phyloP scores from a whole-genome alignment of 23 tunicate genomes.

The Styela clava region DNA sequence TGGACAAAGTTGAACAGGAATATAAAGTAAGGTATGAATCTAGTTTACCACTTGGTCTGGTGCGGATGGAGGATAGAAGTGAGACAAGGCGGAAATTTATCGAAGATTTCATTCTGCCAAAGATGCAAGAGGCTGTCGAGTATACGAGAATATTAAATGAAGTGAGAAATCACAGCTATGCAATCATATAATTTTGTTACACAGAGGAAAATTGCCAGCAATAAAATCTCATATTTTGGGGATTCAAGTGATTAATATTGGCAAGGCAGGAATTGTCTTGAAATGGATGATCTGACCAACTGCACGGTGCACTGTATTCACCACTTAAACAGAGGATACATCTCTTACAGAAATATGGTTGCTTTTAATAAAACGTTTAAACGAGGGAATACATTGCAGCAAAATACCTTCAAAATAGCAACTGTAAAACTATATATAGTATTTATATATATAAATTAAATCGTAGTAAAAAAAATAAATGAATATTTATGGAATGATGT shows the following conservation, averaged over 20 bases:
- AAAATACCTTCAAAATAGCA: neutral
- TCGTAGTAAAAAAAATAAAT: too few relatives aligned
- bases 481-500: too few relatives aligned
- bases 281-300: too few relatives aligned
- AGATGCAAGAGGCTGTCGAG: neutral
- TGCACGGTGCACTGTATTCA: too few relatives aligned
- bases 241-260: too few relatives aligned
- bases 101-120: neutral
- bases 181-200: too few relatives aligned
- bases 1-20: neutral
- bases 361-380: neutral
- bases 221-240: too few relatives aligned
- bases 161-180: neutral
- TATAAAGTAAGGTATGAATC: neutral
- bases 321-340: too few relatives aligned
- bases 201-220: too few relatives aligned
- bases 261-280: too few relatives aligned
- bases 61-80: neutral
- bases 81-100: neutral
- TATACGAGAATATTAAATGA: neutral
- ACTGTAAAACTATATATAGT: too few relatives aligned
- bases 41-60: neutral
- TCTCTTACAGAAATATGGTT: neutral
- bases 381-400: neutral
- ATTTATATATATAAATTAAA: too few relatives aligned